These are phyloP conservation scores for Mesodorylaimus sp. DNA, from an alignment of 2,888 invertebrate genomes.

Conservation along the genomic window DNA sequence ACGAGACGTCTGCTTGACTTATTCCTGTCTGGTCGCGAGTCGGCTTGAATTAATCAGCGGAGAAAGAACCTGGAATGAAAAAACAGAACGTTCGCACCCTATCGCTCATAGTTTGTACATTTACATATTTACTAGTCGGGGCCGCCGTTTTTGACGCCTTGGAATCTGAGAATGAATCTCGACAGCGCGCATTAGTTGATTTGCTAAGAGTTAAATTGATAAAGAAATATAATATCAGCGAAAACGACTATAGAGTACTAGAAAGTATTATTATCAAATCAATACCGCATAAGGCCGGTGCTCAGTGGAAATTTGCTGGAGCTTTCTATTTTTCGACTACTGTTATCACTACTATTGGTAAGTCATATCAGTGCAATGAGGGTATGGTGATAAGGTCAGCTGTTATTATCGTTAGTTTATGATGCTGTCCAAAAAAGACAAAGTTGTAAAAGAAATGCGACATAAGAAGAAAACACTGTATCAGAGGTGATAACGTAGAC, in stretches of 20 bases:
- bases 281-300: constrained; percentile 91
- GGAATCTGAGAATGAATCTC: constrained; percentile 81
- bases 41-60: no score
- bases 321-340: constrained; percentile 97
- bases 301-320: constrained; percentile 98
- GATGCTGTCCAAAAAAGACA: no score
- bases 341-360: constrained; percentile 89
- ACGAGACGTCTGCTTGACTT: no score
- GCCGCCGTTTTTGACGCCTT: constrained; percentile 96
- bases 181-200: constrained; percentile 40
- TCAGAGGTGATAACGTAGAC: no score
- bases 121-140: constrained; percentile 93
- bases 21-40: no score
- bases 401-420: no score
- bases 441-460: no score
- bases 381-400: no score
- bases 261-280: constrained; percentile 71
- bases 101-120: constrained; percentile 90
- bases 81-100: constrained; percentile 93
- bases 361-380: no score
- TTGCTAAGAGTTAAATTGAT: constrained; percentile 40
- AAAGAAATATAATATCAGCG: constrained; percentile 74
- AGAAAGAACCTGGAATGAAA: no score
- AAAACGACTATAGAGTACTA: constrained; percentile 68
- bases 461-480: no score